Percentiles rank a stretch among this genome's conserved stretches.
Evolutionary conservation across 2,888 invertebrate genomes (phyloP).

Genomic region (Minunthozetes semirufus): DNA sequence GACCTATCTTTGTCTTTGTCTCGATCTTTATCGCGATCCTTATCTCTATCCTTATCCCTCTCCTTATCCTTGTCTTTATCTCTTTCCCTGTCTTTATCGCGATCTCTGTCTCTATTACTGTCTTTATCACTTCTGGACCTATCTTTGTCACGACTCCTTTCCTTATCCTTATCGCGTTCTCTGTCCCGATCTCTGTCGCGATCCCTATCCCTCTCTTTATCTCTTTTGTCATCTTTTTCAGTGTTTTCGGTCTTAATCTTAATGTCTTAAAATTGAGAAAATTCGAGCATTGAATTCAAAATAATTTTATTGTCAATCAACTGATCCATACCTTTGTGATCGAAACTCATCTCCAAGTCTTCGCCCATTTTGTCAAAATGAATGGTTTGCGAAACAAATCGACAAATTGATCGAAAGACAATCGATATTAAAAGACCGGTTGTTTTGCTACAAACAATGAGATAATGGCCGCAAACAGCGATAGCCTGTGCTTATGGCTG

Average conservation of each 20-base stretch:
- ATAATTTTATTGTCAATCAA: not conserved
- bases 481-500: too few relatives aligned
- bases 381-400: not conserved
- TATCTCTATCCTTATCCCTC: not conserved
- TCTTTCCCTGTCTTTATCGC: not conserved
- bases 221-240: not conserved
- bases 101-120: not conserved
- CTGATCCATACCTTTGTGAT: slow-evolving; percentile 8
- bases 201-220: not conserved
- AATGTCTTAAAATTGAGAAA: not conserved
- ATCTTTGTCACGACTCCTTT: not conserved
- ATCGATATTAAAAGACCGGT: too few relatives aligned
- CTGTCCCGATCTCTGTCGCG: not conserved
- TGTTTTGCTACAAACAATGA: too few relatives aligned
- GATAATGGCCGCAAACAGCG: too few relatives aligned
- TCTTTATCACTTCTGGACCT: not conserved
- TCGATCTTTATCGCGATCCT: not conserved
- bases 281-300: too few relatives aligned
- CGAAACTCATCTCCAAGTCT: slow-evolving; percentile 11
- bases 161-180: not conserved
- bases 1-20: not conserved
- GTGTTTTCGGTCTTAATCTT: not conserved
- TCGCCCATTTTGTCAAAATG: not conserved
- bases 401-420: too few relatives aligned
- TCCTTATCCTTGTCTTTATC: not conserved